Evolutionary conservation across 2,113 vertebrate genomes (phyloP), one percentile per base, ranked within the genome.

Genomic region (Pomatorhinus ruficollis): DNA sequence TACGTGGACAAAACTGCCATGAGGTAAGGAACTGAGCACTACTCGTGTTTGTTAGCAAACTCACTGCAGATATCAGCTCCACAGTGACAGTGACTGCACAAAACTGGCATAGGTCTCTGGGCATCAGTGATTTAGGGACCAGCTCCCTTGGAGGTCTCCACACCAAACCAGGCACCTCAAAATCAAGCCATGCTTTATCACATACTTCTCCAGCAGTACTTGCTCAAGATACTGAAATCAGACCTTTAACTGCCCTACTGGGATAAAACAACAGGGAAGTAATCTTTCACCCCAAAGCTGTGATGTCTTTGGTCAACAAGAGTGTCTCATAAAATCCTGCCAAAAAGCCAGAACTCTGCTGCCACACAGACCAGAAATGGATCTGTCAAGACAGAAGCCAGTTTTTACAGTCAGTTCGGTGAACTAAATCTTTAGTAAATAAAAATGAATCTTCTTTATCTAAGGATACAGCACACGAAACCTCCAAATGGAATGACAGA

Each of bases 281-380:
- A 20, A 12, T 61, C 15, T 27, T 83, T 83, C 14, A 15, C 33
- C 8, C 23, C 17, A 7, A 30, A 50, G 68, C 47, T 72, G n/a
- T 1, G 0, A 35, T 24, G 20, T 63, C 63, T 69, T 61, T 63
- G 37, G 37, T 22, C 57, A 63, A 23, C 30, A 39, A 11, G 0
- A 0, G 15, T 2, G 50, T 31, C 47, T 21, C 6, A 24, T 31
- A 63, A 68, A 5, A 61, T 81, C 27, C 22, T 3, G 9, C n/a
- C 60, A 56, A 22, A 59, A 80, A 13, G 44, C 2, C 5, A 8
- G 22, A 75, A 4, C 40, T n/a, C 40, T n/a, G 39, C 61, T 65
- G 79, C 44, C 13, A 11, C 2, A 45, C 16, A 10, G 5, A 59
- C 30, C 52, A 65, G 35, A 69, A 86, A 50, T 4, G 12, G 40